These are phyloP conservation scores for Litoditis marina DNA, from an alignment of 2,888 invertebrate genomes.

Conservation along the genomic window DNA sequence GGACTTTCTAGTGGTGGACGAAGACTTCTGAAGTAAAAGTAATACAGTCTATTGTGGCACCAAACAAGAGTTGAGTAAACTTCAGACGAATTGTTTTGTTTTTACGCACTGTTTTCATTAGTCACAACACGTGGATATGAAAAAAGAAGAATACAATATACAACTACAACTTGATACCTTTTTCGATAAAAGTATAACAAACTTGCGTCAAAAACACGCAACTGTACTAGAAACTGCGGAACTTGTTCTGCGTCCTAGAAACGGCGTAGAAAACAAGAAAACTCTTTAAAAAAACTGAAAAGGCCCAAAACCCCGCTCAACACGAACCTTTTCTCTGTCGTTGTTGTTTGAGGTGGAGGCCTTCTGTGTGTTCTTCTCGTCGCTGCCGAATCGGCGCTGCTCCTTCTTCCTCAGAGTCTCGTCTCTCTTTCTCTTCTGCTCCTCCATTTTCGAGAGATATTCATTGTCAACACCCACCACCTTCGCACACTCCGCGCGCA, in stretches of 20 bases:
- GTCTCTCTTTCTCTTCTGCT: conserved; percentile 54
- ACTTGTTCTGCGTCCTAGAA: no score
- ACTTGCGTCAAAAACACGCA: no score
- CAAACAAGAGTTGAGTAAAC: not conserved
- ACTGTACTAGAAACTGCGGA: no score
- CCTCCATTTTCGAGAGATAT: conserved; percentile 54
- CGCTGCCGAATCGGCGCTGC: conserved; percentile 23
- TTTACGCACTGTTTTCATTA: no score
- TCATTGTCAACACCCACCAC: conserved; percentile 57
- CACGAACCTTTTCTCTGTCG: no score
- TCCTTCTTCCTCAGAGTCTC: conserved; percentile 47
- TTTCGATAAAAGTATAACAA: no score
- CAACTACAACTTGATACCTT: no score
- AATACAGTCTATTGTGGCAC: not conserved
- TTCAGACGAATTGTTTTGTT: not conserved
- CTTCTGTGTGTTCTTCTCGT: not conserved
- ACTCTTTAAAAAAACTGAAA: no score
- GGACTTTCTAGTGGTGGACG: not conserved
- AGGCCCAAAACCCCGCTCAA: no score
- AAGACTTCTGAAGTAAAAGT: not conserved
- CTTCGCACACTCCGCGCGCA: conserved; percentile 47
- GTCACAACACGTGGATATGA: no score
- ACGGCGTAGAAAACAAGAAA: no score
- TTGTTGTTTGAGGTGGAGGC: not conserved
- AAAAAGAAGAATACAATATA: no score